Conservation (phyloP, 2,888 invertebrate genomes). For the Pheosia gnoma region DNA sequence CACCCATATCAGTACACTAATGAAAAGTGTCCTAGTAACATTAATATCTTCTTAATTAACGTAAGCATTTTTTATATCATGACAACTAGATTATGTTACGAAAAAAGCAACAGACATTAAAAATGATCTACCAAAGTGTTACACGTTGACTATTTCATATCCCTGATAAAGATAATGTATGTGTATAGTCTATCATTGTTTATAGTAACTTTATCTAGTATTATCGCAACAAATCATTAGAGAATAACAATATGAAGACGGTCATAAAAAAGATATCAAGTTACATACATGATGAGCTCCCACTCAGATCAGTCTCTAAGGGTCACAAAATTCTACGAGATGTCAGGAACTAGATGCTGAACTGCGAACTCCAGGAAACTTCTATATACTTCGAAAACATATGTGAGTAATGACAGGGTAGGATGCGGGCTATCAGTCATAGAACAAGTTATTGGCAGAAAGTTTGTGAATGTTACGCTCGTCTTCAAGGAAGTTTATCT, state of each 20-base stretch:
- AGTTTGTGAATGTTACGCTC: conserved; percentile 19
- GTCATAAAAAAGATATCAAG: conserved; percentile 29
- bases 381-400: conserved; percentile 19
- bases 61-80: not conserved
- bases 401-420: conserved; percentile 15
- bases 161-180: not conserved
- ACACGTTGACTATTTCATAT: not conserved
- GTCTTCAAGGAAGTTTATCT: conserved; percentile 23
- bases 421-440: conserved; percentile 22
- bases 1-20: conserved; percentile 5
- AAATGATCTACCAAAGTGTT: too few species aligned
- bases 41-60: not conserved
- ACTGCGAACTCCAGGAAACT: conserved; percentile 22
- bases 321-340: conserved; percentile 25
- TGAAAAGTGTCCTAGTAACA: conserved; percentile 3
- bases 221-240: too few species aligned
- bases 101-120: too few species aligned
- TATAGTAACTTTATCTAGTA: too few species aligned
- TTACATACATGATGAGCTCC: conserved; percentile 20
- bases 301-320: conserved; percentile 8
- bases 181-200: too few species aligned
- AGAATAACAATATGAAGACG: not conserved
- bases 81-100: not conserved
- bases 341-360: conserved; percentile 35
- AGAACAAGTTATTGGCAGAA: conserved; percentile 17